A percentile compares a stretch with the other conserved stretches of the same genome.
Conservation (phyloP, 2,888 invertebrate genomes). For the Blastobasis adustella region DNA sequence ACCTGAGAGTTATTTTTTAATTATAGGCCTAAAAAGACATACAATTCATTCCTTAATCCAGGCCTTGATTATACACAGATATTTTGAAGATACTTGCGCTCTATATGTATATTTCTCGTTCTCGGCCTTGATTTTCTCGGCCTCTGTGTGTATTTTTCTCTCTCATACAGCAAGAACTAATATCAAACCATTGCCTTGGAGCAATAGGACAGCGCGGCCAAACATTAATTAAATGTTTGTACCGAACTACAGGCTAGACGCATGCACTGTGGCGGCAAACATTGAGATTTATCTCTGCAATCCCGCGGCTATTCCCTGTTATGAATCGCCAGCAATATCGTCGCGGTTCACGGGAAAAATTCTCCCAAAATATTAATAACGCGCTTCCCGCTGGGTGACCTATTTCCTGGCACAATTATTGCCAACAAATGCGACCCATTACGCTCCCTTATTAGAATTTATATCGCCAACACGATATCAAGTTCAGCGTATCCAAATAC, state of each 20-base stretch:
- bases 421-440: constrained; percentile 1
- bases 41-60: too few species aligned
- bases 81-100: too few species aligned
- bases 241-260: background rate
- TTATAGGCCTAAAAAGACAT: too few species aligned
- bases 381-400: constrained; percentile 12
- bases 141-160: too few species aligned
- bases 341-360: constrained; percentile 14
- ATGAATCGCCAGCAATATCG: constrained; percentile 23
- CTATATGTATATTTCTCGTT: too few species aligned
- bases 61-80: too few species aligned
- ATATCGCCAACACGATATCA: background rate
- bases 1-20: too few species aligned
- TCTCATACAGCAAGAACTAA: too few species aligned
- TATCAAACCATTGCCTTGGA: too few species aligned
- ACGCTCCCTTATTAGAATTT: background rate
- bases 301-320: constrained; percentile 4
- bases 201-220: too few species aligned
- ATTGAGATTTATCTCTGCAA: background rate
- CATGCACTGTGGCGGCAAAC: background rate
- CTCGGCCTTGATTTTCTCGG: too few species aligned
- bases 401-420: constrained; percentile 4
- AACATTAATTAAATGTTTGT: background rate
- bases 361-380: constrained; percentile 23
- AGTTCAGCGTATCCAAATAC: background rate